A percentile compares a stretch with the other conserved stretches of the same genome.
These are phyloP conservation scores for Stomatorhinus walkeri DNA, from an alignment of 2,797 vertebrate genomes.

Conservation along the genomic window DNA sequence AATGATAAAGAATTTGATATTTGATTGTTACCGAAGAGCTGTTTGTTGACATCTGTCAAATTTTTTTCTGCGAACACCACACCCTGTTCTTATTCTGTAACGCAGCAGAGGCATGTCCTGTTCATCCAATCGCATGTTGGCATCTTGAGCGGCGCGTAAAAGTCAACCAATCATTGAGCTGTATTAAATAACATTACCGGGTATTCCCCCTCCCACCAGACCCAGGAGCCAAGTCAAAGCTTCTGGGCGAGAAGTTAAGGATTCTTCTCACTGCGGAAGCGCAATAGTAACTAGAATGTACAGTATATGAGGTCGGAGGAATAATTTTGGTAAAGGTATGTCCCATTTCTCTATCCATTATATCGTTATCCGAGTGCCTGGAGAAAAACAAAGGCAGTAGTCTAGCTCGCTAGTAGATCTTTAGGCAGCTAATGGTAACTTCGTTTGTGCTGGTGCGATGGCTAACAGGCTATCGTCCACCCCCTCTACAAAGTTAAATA, in stretches of 20 bases:
- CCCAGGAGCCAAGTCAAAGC: background rate
- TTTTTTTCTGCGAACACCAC: background rate
- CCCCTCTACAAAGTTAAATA: background rate
- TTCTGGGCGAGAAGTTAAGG: background rate
- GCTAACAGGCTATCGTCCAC: background rate
- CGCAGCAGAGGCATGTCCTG: background rate
- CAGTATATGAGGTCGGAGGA: background rate
- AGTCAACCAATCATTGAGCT: background rate
- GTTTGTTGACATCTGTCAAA: background rate
- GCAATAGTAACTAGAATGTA: background rate
- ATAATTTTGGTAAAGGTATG: background rate
- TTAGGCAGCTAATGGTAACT: background rate
- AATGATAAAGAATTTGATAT: background rate
- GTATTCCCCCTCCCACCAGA: background rate
- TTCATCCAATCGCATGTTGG: background rate
- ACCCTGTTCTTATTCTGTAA: background rate
- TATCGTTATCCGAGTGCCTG: background rate
- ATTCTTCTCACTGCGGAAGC: background rate
- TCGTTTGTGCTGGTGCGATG: background rate
- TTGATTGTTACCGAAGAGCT: background rate
- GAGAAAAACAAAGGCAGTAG: background rate
- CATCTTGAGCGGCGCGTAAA: background rate
- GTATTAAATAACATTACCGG: background rate
- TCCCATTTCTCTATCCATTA: background rate
- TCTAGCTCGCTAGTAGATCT: background rate